Conservation (phyloP, 2,113 vertebrate genomes). For the Bostrychus sinensis region DNA sequence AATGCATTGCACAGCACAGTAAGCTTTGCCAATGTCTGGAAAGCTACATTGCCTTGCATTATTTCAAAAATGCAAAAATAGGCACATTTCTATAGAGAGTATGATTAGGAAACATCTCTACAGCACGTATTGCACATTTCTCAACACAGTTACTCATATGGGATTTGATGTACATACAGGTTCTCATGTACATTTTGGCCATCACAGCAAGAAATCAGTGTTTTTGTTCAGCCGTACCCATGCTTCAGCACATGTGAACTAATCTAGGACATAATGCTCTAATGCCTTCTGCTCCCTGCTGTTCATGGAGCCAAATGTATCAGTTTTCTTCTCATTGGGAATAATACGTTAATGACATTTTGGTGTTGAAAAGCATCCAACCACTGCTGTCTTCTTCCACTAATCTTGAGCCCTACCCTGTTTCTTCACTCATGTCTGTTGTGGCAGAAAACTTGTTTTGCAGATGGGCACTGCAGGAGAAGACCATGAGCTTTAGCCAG, state of each 20-base stretch:
- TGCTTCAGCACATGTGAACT: constrained; percentile 29
- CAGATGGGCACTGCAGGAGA: constrained; percentile 58
- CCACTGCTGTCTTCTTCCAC: constrained; percentile 11
- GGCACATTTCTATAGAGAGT: background rate
- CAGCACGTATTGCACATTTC: background rate
- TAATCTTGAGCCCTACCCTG: constrained; percentile 29
- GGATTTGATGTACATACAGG: background rate
- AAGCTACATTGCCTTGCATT: constrained; percentile 13
- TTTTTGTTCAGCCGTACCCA: constrained; percentile 19
- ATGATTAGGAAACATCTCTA: background rate
- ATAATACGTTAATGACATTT: constrained; percentile 3
- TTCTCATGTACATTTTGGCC: constrained; percentile 21
- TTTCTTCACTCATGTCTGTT: constrained; percentile 17
- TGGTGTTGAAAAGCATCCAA: background rate
- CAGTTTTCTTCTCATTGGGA: background rate
- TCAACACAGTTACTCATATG: background rate
- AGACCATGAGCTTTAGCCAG: constrained; percentile 47
- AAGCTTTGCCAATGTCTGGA: background rate
- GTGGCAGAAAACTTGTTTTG: constrained; percentile 71
- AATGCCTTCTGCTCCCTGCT: constrained; percentile 7
- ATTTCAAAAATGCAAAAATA: background rate
- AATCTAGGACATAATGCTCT: constrained; percentile 1
- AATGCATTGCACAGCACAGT: constrained; percentile 40
- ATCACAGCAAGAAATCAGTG: background rate
- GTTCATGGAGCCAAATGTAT: background rate